Conservation (phyloP, 2,797 vertebrate species). For the Aplochiton taeniatus region DNA sequence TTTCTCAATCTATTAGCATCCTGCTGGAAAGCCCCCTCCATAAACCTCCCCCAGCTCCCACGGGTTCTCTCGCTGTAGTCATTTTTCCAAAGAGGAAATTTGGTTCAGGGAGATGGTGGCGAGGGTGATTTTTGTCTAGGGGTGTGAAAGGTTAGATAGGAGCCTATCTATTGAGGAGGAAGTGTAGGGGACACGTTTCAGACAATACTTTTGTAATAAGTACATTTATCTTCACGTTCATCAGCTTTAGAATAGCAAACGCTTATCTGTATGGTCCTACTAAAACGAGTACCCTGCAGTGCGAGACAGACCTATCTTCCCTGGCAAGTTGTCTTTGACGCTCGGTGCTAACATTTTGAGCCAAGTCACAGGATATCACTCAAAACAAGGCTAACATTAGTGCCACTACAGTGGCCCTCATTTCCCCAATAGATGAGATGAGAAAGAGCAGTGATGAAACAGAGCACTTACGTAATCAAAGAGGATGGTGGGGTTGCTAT, state of each 20-base stretch:
- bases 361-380: background rate
- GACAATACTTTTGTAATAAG: too few species aligned
- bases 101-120: background rate
- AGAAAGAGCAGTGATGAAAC: background rate
- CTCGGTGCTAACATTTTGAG: background rate
- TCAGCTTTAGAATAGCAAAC: too few species aligned
- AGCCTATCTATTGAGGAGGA: too few species aligned
- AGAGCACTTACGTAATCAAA: constrained; percentile 91
- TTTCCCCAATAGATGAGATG: background rate
- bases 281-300: too few species aligned
- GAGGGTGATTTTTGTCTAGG: background rate
- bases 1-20: constrained; percentile 8
- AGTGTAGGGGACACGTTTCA: too few species aligned
- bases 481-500: constrained; percentile 97
- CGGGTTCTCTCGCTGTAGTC: background rate
- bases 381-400: constrained; percentile 5
- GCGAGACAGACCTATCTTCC: too few species aligned
- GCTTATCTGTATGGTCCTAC: too few species aligned
- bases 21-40: background rate
- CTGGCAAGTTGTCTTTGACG: too few species aligned
- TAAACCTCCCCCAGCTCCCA: background rate
- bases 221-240: too few species aligned
- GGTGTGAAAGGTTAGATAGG: too few species aligned
- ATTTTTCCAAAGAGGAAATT: background rate
- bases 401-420: background rate